These are phyloP conservation scores for Macquaria australasica DNA, from an alignment of 2,113 vertebrate species.

Conservation along the genomic window DNA sequence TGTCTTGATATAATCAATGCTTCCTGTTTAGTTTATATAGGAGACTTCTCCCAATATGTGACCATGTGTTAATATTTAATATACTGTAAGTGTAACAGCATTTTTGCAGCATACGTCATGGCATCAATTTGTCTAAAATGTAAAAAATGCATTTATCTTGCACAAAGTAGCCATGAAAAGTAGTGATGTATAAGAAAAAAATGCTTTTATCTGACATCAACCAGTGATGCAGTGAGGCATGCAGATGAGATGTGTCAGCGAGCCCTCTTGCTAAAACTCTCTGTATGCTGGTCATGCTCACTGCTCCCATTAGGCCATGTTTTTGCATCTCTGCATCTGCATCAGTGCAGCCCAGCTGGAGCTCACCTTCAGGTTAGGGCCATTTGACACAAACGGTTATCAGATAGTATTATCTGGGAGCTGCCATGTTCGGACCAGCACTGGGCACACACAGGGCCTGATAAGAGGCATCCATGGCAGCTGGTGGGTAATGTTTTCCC, in stretches of 20 bases:
- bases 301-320: slow-evolving; percentile 12
- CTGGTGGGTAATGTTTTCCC: slow-evolving; percentile 61
- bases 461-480: slow-evolving; percentile 69
- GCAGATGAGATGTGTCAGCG: slow-evolving; percentile 26
- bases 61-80: neutral
- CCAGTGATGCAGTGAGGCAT: neutral
- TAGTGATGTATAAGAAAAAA: neutral
- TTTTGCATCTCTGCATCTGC: slow-evolving; percentile 54
- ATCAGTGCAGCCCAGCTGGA: slow-evolving; percentile 23
- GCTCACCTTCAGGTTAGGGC: slow-evolving; percentile 58
- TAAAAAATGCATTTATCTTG: neutral
- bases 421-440: slow-evolving; percentile 58
- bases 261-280: neutral
- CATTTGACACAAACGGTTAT: slow-evolving; percentile 59
- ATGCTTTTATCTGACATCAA: slow-evolving; percentile 11
- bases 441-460: slow-evolving; percentile 61
- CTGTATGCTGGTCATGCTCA: slow-evolving; percentile 19
- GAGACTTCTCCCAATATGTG: neutral
- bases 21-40: neutral
- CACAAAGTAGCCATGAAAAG: neutral
- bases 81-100: neutral
- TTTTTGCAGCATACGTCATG: neutral
- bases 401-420: slow-evolving; percentile 65
- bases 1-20: neutral
- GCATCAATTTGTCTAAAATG: neutral